A percentile compares a stretch with the other conserved stretches of the same genome.
Conservation (phyloP, 2,797 vertebrate genomes). For the Aphelocoma californica region DNA sequence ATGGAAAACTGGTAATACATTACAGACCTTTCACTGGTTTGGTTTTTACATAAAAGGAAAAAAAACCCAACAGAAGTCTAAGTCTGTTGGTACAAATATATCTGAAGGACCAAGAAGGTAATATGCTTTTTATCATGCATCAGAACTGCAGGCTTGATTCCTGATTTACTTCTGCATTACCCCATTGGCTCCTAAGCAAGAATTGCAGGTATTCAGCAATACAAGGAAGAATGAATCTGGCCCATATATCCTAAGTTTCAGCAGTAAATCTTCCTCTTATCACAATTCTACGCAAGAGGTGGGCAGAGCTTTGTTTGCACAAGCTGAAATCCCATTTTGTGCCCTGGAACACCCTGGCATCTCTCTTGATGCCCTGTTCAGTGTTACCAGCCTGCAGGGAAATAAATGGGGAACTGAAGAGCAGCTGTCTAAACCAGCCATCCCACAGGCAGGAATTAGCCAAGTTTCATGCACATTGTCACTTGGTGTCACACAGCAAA, state of each 20-base stretch:
- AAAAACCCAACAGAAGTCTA: background rate
- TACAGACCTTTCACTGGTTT: background rate
- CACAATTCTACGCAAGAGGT: background rate
- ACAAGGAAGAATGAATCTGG: background rate
- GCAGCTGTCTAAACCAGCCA: background rate
- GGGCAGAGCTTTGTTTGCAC: background rate
- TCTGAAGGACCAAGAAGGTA: background rate
- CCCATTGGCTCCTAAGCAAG: background rate
- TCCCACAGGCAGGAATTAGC: background rate
- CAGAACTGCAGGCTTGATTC: background rate
- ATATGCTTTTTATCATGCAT: background rate
- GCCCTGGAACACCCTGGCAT: background rate
- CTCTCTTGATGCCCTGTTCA: background rate
- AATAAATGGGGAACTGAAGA: background rate
- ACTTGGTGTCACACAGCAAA: background rate
- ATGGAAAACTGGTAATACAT: background rate
- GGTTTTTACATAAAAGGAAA: background rate
- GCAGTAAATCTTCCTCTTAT: background rate
- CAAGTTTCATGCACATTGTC: fast-evolving
- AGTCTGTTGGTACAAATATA: background rate
- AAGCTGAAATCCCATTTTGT: background rate
- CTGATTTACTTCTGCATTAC: background rate
- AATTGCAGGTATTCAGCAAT: background rate
- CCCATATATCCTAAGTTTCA: background rate
- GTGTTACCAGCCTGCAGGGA: background rate